Percentiles rank a stretch among this genome's conserved stretches.
These are phyloP conservation scores for Carduelis carduelis DNA, from an alignment of 2,797 vertebrate genomes.

Conservation along the genomic window DNA sequence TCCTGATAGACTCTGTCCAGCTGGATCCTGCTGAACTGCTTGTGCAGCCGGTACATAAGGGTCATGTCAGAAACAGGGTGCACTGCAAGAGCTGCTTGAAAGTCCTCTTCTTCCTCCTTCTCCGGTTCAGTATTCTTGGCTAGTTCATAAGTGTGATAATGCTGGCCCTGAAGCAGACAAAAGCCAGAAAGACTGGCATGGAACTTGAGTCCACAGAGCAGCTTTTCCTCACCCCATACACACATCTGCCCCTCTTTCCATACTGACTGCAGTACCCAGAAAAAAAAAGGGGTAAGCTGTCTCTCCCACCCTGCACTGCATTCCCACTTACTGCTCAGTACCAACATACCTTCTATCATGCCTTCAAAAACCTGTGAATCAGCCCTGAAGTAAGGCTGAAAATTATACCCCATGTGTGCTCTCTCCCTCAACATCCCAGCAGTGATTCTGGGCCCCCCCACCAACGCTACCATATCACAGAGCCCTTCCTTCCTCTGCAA, in stretches of 20 bases:
- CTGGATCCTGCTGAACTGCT: slow-evolving; percentile 91
- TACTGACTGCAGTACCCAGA: background rate
- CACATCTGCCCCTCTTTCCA: background rate
- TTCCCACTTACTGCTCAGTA: background rate
- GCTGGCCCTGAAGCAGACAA: slow-evolving; percentile 82
- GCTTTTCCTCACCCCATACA: background rate
- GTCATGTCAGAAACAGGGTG: slow-evolving; percentile 87
- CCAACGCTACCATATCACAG: background rate
- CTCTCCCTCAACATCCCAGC: background rate
- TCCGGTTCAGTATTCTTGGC: slow-evolving; percentile 91
- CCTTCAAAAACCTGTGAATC: background rate
- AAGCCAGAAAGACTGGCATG: background rate
- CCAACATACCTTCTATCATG: background rate
- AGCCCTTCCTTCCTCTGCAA: background rate
- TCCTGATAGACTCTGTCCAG: slow-evolving; percentile 87
- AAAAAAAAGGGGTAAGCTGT: fast-evolving
- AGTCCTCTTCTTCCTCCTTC: slow-evolving; percentile 83
- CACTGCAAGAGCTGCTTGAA: slow-evolving; percentile 86
- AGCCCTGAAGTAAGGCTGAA: background rate
- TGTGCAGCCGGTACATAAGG: slow-evolving; percentile 94
- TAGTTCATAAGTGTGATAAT: slow-evolving; percentile 88
- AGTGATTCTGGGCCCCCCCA: background rate
- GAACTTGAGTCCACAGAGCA: background rate
- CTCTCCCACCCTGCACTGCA: background rate
- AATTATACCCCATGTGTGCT: background rate